Evolutionary conservation across 2,113 vertebrate species (phyloP).

Genomic region (Ophthalmolycus amberensis): DNA sequence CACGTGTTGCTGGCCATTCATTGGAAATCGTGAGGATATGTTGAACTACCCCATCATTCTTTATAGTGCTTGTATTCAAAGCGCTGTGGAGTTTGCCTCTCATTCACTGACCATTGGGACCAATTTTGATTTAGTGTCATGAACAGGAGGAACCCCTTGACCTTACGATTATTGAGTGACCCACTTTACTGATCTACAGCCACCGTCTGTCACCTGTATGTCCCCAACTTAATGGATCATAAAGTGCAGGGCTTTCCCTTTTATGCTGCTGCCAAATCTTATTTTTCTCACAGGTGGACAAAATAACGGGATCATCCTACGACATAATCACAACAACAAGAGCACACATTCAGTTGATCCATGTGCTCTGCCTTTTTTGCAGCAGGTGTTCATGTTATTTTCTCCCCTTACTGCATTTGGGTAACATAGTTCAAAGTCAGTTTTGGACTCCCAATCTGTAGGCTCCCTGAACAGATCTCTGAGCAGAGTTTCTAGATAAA

Average conservation of each 20-base stretch:
- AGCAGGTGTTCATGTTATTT: not conserved
- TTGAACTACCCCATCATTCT: not conserved
- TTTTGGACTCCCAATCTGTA: constrained; percentile 6
- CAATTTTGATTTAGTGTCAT: not conserved
- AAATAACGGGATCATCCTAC: not conserved
- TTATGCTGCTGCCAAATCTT: not conserved
- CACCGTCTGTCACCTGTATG: not conserved
- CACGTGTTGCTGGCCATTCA: too few relatives aligned
- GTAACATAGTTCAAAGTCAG: not conserved
- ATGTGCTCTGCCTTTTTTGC: not conserved
- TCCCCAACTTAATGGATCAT: not conserved
- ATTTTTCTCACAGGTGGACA: not conserved
- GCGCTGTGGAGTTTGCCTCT: not conserved
- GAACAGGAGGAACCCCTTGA: not conserved
- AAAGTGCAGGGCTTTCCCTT: not conserved
- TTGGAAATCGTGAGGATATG: not conserved
- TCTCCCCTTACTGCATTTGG: not conserved
- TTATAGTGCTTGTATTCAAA: not conserved
- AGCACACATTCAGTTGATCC: not conserved
- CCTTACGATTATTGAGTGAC: not conserved
- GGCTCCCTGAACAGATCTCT: not conserved
- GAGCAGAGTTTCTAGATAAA: constrained; percentile 1
- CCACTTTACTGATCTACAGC: not conserved
- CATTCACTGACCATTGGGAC: not conserved
- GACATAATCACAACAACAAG: not conserved